Evolutionary conservation across 2,113 vertebrate species (phyloP), one percentile per base, ranked within the genome.

Genomic region (Notothenia coriiceps): DNA sequence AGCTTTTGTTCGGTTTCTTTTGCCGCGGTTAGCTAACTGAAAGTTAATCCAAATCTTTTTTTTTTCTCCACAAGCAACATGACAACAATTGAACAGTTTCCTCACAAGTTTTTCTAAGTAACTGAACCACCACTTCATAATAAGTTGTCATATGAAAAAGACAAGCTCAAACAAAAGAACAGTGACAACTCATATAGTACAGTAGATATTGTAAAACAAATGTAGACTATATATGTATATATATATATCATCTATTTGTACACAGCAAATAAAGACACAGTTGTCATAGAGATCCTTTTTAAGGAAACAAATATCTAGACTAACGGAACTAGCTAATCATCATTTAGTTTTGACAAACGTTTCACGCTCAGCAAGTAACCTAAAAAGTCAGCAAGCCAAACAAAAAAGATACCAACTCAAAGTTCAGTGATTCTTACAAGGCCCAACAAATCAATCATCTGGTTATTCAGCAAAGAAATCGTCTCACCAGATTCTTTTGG

Each of bases 81-180:
- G 98, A 99, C 98, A 97, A 99, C 98, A 99, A 98, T 98, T 98
- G 98, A 99, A 99, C 97, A 97, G 97, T 98, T 97, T 99, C 97
- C 98, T 99, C 98, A 99, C 98, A 96, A 97, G 96, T 97, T 99
- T 93, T 98, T 98, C 97, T 98, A 98, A 98, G 96, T 98, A 99
- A 97, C 96, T 98, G 96, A 99, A 98, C 96, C 97, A 99, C 98
- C 98, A 98, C 97, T 98, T 98, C 97, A 97, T 95, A 94, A 95
- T 93, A 93, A 94, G 93, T 93, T 94, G 94, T 94, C 94, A 95
- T 96, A 95, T 95, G 95, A 95, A 95, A 95, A 97, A 98, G 98
- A 99, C 98, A 97, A 98, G 97, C 97, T 97, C 96, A 94, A 99
- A 99, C 96, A 92, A 93, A 95, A 97, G 96, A 99, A 97, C 97